Conservation (phyloP, 2,113 vertebrate genomes). For the Astatotilapia flaviijosephi region DNA sequence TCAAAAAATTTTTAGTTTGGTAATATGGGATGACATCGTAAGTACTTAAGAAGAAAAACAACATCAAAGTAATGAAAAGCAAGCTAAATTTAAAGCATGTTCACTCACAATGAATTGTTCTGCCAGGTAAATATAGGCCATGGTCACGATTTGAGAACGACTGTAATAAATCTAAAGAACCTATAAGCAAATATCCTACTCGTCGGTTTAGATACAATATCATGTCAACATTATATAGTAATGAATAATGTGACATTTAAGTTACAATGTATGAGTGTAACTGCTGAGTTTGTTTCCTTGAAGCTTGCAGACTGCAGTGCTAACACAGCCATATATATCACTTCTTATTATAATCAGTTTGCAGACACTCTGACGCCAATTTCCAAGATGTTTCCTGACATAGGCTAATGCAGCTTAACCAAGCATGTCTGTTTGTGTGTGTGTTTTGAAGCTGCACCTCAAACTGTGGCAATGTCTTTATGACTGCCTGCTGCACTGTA, state of each 20-base stretch:
- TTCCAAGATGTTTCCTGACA: slow-evolving; percentile 46
- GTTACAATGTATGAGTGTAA: neutral
- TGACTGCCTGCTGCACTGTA: slow-evolving; percentile 17
- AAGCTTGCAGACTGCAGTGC: neutral
- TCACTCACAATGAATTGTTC: neutral
- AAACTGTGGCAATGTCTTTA: slow-evolving; percentile 19
- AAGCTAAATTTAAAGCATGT: neutral
- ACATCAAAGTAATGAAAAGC: neutral
- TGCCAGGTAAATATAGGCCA: neutral
- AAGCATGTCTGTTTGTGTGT: neutral
- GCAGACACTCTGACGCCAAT: slow-evolving; percentile 27
- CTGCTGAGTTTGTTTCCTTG: neutral
- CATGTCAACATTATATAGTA: neutral
- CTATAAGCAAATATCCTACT: neutral
- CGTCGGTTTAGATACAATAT: neutral
- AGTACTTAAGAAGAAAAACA: neutral
- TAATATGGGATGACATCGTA: neutral
- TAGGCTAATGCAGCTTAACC: slow-evolving; percentile 47
- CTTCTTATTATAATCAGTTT: neutral
- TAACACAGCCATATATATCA: neutral
- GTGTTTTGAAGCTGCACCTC: neutral
- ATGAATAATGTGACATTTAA: neutral
- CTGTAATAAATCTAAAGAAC: neutral
- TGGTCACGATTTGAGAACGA: neutral
- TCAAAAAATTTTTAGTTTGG: neutral